A percentile compares a stretch with the other conserved stretches of the same genome.
Conservation (phyloP, 2,888 invertebrate species). For the Trissoscelio sp. region DNA sequence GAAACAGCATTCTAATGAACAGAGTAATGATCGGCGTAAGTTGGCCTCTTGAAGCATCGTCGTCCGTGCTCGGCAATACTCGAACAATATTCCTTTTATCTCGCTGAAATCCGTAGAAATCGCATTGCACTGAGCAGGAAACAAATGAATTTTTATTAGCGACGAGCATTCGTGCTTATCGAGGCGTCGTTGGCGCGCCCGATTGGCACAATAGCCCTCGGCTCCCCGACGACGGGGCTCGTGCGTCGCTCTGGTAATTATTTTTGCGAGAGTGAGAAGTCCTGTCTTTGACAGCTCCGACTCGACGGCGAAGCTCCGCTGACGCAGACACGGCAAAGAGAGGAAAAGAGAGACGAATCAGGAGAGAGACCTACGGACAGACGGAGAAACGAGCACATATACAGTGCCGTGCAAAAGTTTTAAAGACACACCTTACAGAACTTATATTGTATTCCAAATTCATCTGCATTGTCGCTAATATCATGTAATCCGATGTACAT, state of each 20-base stretch:
- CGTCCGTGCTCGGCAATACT: conserved; percentile 54
- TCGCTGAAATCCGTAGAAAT: conserved; percentile 65
- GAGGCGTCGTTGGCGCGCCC: conserved; percentile 74
- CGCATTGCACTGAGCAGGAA: conserved; percentile 69
- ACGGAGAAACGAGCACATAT: conserved; percentile 53
- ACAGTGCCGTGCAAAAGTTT: conserved; percentile 58
- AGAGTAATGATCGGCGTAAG: conserved; percentile 54
- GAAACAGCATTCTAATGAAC: conserved; percentile 53
- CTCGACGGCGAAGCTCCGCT: conserved; percentile 69
- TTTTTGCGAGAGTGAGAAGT: conserved; percentile 81
- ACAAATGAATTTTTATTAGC: conserved; percentile 82
- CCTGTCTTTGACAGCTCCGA: conserved; percentile 79
- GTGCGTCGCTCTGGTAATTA: conserved; percentile 77
- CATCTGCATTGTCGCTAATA: too few relatives aligned
- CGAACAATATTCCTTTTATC: conserved; percentile 64
- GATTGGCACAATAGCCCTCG: conserved; percentile 79
- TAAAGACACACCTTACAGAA: conserved; percentile 23
- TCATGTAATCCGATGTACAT: too few relatives aligned
- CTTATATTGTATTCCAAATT: too few relatives aligned
- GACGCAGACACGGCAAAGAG: conserved; percentile 66
- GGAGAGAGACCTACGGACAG: conserved; percentile 49
- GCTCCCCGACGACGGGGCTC: conserved; percentile 70
- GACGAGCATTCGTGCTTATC: conserved; percentile 77
- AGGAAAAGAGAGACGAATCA: conserved; percentile 53
- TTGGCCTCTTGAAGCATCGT: conserved; percentile 58